Base-by-base conservation (phyloP, 2,113 vertebrate species). In the Sciurus niger region DNA sequence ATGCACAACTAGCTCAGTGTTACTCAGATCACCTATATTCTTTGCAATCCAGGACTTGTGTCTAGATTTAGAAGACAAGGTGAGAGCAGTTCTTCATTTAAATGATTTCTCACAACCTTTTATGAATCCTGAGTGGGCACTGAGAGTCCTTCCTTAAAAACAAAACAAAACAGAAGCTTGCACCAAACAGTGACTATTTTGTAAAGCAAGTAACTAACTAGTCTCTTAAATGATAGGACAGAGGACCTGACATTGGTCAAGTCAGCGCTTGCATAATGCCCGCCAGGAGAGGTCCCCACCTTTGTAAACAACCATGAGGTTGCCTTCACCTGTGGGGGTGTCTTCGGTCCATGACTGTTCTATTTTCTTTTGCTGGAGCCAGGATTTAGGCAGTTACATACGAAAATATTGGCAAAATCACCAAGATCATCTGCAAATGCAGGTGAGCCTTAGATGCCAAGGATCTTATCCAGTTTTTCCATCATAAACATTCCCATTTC, bases 271-370 rank as follows among this genome's bases (percentile, higher is more conserved):
- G 76, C 4, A n/a, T 0, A 11, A 12, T 3, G 30, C 28, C 37
- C 24, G 58, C 17, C 1, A 28, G 63, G 32, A 51, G 58, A 87
- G 84, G 30, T 13, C 1, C 28, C 2, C 1, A 16, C 34, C 84
- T 78, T 68, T 28, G 37, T 2, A 8, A 51, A 65, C 37, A 24
- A 3, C 5, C 0, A 4, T 8, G 30, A 1, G n/a, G 32, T 30
- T 48, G 10, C 18, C 37, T 1, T 11, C 30, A 2, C 1, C 51
- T 16, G 67, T 25, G 55, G 34, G 53, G 43, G 34, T 1, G 4
- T 30, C 34, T n/a, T 48, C 11, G 1, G 20, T 34, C n/a, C 12
- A 11, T 25, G n/a, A 60, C 30, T 84, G 70, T 48, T 65, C 2
- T 12, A n/a, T 79, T 73, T 79, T 79, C 30, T 68, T n/a, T 68